Conservation (phyloP, 2,888 invertebrate genomes). For the Amblyjoppa fuscipennis region DNA sequence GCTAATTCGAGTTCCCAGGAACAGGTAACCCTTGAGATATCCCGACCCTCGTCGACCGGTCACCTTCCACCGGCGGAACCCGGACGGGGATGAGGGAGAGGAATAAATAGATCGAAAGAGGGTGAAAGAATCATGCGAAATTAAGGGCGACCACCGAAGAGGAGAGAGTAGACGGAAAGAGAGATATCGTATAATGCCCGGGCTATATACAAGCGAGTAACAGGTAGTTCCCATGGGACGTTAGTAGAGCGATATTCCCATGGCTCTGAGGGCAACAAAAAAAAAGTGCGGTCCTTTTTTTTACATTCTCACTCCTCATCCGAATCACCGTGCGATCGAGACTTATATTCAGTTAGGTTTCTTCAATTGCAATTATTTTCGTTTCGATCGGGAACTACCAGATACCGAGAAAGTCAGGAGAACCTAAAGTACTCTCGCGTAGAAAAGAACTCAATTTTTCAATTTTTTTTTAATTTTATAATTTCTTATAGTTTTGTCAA, state of each 20-base stretch:
- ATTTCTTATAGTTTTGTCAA: too few relatives aligned
- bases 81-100: slow-evolving; percentile 34
- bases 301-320: slow-evolving; percentile 64
- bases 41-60: slow-evolving; percentile 65
- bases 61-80: slow-evolving; percentile 68
- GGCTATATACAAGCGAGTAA: slow-evolving; percentile 76
- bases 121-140: slow-evolving; percentile 77
- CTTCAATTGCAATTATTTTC: slow-evolving; percentile 23
- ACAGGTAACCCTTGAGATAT: slow-evolving; percentile 61
- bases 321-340: slow-evolving; percentile 63
- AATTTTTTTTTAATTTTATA: too few relatives aligned
- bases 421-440: too few relatives aligned
- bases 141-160: slow-evolving; percentile 66
- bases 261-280: slow-evolving; percentile 69
- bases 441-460: too few relatives aligned
- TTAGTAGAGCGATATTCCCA: slow-evolving; percentile 79
- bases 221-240: slow-evolving; percentile 82
- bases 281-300: slow-evolving; percentile 37
- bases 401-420: too few relatives aligned
- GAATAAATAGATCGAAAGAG: slow-evolving; percentile 60
- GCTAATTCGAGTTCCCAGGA: slow-evolving; percentile 61
- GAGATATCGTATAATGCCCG: slow-evolving; percentile 30
- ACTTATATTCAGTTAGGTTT: slow-evolving; percentile 41
- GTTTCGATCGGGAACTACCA: background rate
- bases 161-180: slow-evolving; percentile 40